Evolutionary conservation across 2,113 vertebrate species (phyloP), one percentile per base, ranked within the genome.

Genomic region (Microcebus ravelobensis): DNA sequence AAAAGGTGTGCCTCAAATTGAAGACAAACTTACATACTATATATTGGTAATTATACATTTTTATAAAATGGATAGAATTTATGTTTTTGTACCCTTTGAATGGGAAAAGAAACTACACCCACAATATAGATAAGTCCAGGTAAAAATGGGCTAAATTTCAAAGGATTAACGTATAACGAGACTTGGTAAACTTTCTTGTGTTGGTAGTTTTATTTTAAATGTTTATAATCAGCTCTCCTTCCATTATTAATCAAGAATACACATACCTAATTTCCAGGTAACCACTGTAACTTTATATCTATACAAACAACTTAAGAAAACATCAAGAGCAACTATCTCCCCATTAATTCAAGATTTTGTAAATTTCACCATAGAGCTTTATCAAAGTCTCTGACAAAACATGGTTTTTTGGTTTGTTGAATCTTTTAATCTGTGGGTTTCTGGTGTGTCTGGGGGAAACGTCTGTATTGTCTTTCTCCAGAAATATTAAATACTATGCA

Each of bases 341-440:
- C 77, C 36, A 92, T 87, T 87, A 95, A 80, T 79, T 86, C 45
- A 87, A 79, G 36, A 79, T 15, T 97, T 87, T 88, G 36, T 34
- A 81, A 48, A 55, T n/a, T 90, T 18, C 74, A 21, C 20, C 61
- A 71, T 2, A 57, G 36, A 76, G n/a, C n/a, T 74, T 92, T 61
- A 57, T 55, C 31, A 71, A 57, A 77, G 29, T 31, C 52, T 88
- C 85, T 84, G 18, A 31, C 65, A 87, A 83, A n/a, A 34, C 23
- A 67, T 84, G 23, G 63, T 59, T 85, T 83, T 48, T 57, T 13
- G 39, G 20, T 36, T 52, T 25, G 31, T 68, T 77, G 48, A 76
- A 50, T 91, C 92, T 79, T 36, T 92, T 48, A 55, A 7, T 63
- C 21, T 77, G 8, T 50, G 2, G 92, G 42, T 73, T 36, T 96